Conservation (phyloP, 2,113 vertebrate species). For the Cnemophilus loriae region DNA sequence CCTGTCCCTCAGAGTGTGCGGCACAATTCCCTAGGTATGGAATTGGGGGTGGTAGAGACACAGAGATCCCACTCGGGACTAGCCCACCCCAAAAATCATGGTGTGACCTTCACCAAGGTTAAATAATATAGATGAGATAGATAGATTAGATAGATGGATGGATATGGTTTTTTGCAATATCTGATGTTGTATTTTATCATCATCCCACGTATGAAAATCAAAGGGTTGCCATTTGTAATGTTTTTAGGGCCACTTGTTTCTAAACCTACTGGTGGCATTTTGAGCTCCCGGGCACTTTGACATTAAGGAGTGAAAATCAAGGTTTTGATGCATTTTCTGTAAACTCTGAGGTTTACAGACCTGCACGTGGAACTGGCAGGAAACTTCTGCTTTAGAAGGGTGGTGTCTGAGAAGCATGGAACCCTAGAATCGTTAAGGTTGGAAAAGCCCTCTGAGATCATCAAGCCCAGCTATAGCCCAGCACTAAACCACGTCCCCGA, state of each 20-base stretch:
- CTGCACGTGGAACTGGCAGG: not conserved
- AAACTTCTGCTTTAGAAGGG: not conserved
- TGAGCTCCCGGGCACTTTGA: not conserved
- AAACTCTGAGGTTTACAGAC: not conserved
- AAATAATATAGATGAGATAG: not conserved
- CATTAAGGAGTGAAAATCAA: not conserved
- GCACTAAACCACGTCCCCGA: not conserved
- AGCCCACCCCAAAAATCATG: not conserved
- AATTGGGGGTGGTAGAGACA: not conserved
- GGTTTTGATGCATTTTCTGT: not conserved
- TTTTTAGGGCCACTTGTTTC: not conserved
- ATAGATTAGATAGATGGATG: not conserved
- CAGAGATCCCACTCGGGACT: not conserved
- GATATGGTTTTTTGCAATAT: not conserved
- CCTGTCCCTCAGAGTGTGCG: not conserved
- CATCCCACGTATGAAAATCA: fast-evolving
- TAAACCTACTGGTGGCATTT: not conserved
- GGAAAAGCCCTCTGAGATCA: not conserved
- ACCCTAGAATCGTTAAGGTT: not conserved
- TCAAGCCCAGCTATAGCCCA: not conserved
- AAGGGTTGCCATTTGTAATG: not conserved
- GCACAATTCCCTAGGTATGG: not conserved
- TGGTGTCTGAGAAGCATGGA: not conserved
- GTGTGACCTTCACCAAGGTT: not conserved
- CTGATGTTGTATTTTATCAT: not conserved